Base-by-base conservation (phyloP, 2,888 invertebrate species). In the Agonopterix subpropinquella region DNA sequence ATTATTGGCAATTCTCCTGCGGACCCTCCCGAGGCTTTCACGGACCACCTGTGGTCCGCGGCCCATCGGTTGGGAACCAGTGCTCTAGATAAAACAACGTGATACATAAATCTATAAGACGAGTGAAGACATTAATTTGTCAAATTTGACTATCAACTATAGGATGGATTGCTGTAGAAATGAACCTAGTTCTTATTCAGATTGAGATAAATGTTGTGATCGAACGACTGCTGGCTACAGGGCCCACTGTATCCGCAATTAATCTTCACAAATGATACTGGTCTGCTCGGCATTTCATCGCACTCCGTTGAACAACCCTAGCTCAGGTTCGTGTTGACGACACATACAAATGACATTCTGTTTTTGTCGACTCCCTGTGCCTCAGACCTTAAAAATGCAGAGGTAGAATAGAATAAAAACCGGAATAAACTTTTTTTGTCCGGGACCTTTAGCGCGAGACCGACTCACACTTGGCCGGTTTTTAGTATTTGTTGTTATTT, bases 171-270 rank as follows among this genome's bases (percentile, higher is more conserved):
- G 41, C 11, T 47, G 51, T 55, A 52, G 47, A 51, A 45, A 51
- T 53, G 28, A 28, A 28, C 28, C 28, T 28, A 28, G 28, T 28
- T 28, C 28, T 28, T 28, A 28, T 28, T 28, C 28, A 28, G 28
- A 28, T 7, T 28, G 45, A 51, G 51, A 70, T 70, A 66, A 65
- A 58, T 49, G 47, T 60, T 61, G 28, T 63, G 59, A 64, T 63
- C 52, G 56, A 61, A 54, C 54, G 54, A 44, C 50, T 58, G 51
- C 50, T 56, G 47, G 48, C 45, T 49, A 41, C 51, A 41, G 43
- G 8, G 8, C 10, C 41, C 46, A 18, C 35, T 36, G 36, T 11
- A 7, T 28, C 28, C 28, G 47, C 54, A 59, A 65, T 63, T 61
- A 59, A 61, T 64, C 54, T 59, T 56, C 46, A 43, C 51, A 51